These are phyloP conservation scores for Oxytorus armatus DNA, from an alignment of 2,888 invertebrate genomes.

Conservation along the genomic window DNA sequence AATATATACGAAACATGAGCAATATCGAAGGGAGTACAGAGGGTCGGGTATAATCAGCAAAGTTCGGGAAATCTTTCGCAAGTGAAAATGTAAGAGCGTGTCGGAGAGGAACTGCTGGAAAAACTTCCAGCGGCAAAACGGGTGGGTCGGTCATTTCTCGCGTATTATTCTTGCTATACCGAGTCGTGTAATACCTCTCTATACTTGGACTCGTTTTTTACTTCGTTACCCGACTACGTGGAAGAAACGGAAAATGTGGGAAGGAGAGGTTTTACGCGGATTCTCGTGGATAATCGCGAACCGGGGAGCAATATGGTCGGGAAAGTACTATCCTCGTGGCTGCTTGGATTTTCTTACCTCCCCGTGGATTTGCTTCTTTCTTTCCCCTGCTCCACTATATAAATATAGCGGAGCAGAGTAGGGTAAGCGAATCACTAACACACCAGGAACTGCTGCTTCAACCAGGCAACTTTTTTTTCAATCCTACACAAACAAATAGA, in stretches of 20 bases:
- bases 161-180: constrained; percentile 9
- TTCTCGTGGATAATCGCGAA: constrained; percentile 64
- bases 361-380: constrained; percentile 60
- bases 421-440: constrained; percentile 5
- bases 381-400: background rate
- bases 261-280: constrained; percentile 41
- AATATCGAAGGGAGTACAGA: background rate
- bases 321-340: constrained; percentile 41
- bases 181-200: constrained; percentile 5
- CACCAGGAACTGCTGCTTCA: background rate
- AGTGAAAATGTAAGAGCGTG: constrained; percentile 41
- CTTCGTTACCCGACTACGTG: background rate
- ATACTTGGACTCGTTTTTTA: background rate
- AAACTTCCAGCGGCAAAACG: constrained; percentile 25
- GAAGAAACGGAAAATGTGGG: constrained; percentile 43
- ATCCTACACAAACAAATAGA: background rate
- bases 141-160: constrained; percentile 21
- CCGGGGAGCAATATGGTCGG: constrained; percentile 64
- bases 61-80: constrained; percentile 49
- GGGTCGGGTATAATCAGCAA: constrained; percentile 37
- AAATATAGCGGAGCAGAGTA: too few relatives aligned
- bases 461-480: constrained; percentile 18
- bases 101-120: constrained; percentile 28
- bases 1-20: constrained; percentile 7
- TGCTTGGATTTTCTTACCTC: constrained; percentile 61